Conservation (phyloP, 2,113 vertebrate species). For the Phalacrocorax aristotelis region DNA sequence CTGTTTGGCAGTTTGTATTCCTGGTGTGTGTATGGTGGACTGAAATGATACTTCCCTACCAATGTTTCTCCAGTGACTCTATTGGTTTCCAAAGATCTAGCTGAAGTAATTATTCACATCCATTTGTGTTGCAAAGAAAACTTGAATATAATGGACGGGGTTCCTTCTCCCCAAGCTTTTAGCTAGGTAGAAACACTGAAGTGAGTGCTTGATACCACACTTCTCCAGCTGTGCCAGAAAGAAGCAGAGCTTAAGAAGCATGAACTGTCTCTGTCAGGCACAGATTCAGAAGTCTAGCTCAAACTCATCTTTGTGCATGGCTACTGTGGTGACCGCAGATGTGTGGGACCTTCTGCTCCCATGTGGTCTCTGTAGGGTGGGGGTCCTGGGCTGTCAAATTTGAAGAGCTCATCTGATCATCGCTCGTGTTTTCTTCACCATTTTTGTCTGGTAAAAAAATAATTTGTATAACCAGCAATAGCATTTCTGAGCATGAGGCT, state of each 20-base stretch:
- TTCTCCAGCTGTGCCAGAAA: not conserved
- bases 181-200: not conserved
- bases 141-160: not conserved
- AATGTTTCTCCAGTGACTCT: not conserved
- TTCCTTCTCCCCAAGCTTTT: not conserved
- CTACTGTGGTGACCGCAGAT: not conserved
- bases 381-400: not conserved
- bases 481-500: not conserved
- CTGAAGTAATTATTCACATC: not conserved
- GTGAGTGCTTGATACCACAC: not conserved
- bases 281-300: not conserved
- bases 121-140: not conserved
- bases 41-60: not conserved
- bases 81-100: not conserved
- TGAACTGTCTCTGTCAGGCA: not conserved
- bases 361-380: not conserved
- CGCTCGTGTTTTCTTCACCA: not conserved
- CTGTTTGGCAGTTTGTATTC: not conserved
- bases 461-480: not conserved
- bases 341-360: not conserved
- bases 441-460: not conserved
- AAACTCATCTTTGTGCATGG: not conserved
- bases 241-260: not conserved
- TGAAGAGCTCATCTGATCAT: not conserved
- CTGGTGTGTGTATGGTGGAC: accelerated